Evolutionary conservation across 2,888 invertebrate species (phyloP).

Genomic region (Apotomis capreana): DNA sequence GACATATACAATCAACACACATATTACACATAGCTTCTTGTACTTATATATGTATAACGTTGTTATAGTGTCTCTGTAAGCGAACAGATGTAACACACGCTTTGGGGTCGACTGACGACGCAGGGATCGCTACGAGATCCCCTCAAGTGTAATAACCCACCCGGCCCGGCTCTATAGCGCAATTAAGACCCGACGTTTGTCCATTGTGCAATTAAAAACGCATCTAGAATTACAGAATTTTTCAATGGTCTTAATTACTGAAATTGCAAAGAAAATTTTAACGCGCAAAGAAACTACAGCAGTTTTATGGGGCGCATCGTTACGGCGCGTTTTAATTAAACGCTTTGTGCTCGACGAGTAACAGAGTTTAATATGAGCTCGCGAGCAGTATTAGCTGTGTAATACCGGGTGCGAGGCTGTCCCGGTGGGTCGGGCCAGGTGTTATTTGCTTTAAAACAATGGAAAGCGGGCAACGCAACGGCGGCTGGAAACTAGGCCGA

Average conservation of each 20-base stretch:
- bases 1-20: slow-evolving; percentile 8
- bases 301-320: slow-evolving; percentile 35
- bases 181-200: slow-evolving; percentile 30
- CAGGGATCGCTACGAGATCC: slow-evolving; percentile 11
- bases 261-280: slow-evolving; percentile 24
- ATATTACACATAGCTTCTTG: neutral
- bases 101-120: neutral
- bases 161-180: slow-evolving; percentile 5
- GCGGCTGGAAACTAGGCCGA: neutral
- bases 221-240: slow-evolving; percentile 32
- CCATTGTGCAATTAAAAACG: slow-evolving; percentile 33
- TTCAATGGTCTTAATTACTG: slow-evolving; percentile 31
- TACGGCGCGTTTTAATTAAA: slow-evolving; percentile 38
- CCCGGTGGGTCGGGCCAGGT: slow-evolving; percentile 15
- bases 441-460: slow-evolving; percentile 18
- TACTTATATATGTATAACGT: slow-evolving; percentile 1
- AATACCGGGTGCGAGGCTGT: slow-evolving; percentile 15
- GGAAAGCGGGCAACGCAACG: slow-evolving; percentile 7
- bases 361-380: slow-evolving; percentile 26
- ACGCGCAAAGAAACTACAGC: slow-evolving; percentile 31
- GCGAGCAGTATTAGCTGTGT: slow-evolving; percentile 25
- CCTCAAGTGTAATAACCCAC: slow-evolving; percentile 20
- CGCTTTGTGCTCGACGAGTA: slow-evolving; percentile 34
- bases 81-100: slow-evolving; percentile 19
- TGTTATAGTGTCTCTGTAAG: slow-evolving; percentile 4